These are phyloP conservation scores for Apis florea DNA, from an alignment of 1,140 invertebrate genomes.

Conservation along the genomic window DNA sequence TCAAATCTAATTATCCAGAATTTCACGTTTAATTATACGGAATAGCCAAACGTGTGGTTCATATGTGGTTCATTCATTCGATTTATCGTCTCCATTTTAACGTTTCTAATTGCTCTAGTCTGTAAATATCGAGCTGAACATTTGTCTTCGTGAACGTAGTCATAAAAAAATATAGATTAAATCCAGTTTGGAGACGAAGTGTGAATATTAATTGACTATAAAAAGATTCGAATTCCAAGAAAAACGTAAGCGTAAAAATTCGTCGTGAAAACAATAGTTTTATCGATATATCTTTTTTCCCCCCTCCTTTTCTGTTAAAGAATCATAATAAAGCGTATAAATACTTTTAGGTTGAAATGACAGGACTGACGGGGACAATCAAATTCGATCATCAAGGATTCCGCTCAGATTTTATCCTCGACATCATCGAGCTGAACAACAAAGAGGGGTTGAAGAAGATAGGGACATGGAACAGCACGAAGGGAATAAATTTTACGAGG, in stretches of 20 bases:
- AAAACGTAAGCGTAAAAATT: too few relatives aligned
- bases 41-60: background rate
- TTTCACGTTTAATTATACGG: constrained; percentile 52
- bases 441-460: constrained; percentile 91
- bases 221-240: too few relatives aligned
- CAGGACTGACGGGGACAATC: constrained; percentile 94
- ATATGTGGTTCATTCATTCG: background rate
- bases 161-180: too few relatives aligned
- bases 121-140: background rate
- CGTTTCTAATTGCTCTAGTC: background rate
- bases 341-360: constrained; percentile 89
- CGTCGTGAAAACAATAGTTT: too few relatives aligned
- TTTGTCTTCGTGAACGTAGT: background rate
- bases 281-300: background rate
- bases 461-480: constrained; percentile 93
- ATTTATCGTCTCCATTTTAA: background rate
- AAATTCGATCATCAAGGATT: constrained; percentile 97
- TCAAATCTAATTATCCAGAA: constrained; percentile 50
- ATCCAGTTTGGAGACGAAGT: background rate
- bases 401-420: constrained; percentile 93
- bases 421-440: constrained; percentile 91
- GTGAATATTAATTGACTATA: too few relatives aligned
- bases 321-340: too few relatives aligned
- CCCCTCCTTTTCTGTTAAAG: too few relatives aligned
- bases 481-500: constrained; percentile 94